Evolutionary conservation across 2,888 invertebrate genomes (phyloP).

Genomic region (Suillia variegata): DNA sequence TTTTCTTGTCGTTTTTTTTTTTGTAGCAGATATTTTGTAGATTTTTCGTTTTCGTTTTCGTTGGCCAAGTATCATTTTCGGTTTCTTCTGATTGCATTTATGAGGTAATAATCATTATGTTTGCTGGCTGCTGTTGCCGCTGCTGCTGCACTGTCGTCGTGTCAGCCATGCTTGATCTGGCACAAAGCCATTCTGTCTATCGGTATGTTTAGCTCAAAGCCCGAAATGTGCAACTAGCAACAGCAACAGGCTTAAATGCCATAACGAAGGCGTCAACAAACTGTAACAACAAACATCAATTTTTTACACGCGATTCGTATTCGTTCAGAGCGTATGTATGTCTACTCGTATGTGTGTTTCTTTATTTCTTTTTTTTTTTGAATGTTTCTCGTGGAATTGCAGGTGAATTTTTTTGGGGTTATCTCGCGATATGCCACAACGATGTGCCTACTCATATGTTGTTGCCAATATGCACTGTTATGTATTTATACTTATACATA

Average conservation of each 20-base stretch:
- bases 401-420: not conserved
- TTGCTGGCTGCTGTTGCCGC: not conserved
- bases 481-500: too few species aligned
- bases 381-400: not conserved
- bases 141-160: not conserved
- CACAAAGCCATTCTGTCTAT: too few species aligned
- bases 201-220: too few species aligned
- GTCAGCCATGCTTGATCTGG: too few species aligned
- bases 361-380: too few species aligned
- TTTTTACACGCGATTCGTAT: not conserved
- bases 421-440: too few species aligned
- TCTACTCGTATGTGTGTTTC: too few species aligned
- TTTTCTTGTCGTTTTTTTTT: not conserved
- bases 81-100: conserved; percentile 1
- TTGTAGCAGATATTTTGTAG: not conserved
- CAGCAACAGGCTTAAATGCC: not conserved
- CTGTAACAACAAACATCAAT: not conserved
- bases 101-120: not conserved
- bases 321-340: not conserved
- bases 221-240: not conserved
- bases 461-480: too few species aligned
- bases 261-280: conserved; percentile 5
- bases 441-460: too few species aligned
- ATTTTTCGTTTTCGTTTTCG: not conserved
- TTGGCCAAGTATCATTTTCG: not conserved